Percentiles rank a stretch among this genome's conserved stretches.
These are phyloP conservation scores for Hydrocynus forskahlii DNA, from an alignment of 2,797 vertebrate species.

Conservation along the genomic window DNA sequence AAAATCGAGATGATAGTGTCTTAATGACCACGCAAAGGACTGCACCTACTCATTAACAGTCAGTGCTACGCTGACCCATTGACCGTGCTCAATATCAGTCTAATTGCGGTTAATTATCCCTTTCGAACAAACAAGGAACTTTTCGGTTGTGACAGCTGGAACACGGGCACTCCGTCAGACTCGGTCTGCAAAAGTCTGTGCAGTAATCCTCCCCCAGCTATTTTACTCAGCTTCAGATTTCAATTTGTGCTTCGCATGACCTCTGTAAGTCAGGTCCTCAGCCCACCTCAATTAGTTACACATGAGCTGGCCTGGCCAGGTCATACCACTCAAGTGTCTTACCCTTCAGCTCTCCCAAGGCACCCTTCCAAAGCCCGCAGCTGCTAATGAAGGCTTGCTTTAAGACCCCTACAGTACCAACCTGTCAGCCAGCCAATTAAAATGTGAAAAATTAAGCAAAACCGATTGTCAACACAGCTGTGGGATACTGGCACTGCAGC, in stretches of 20 bases:
- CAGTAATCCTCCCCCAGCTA: slow-evolving; percentile 34
- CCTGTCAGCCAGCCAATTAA: slow-evolving; percentile 75
- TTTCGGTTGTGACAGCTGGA: not conserved
- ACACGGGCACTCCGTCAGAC: not conserved
- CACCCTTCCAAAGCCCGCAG: slow-evolving; percentile 60
- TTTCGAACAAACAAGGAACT: slow-evolving; percentile 33
- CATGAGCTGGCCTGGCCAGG: slow-evolving; percentile 68
- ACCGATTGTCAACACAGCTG: slow-evolving; percentile 65
- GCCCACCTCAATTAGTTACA: slow-evolving; percentile 76
- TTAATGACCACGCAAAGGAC: slow-evolving; percentile 39
- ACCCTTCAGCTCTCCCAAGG: slow-evolving; percentile 62
- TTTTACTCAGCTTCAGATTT: slow-evolving; percentile 59
- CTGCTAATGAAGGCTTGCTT: slow-evolving; percentile 75
- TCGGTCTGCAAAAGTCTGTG: not conserved
- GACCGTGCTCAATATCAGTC: slow-evolving; percentile 35
- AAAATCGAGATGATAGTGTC: slow-evolving; percentile 16
- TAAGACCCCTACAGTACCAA: slow-evolving; percentile 61
- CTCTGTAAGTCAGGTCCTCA: slow-evolving; percentile 60
- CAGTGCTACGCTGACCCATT: slow-evolving; percentile 4
- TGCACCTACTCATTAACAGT: slow-evolving; percentile 35
- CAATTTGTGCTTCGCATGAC: slow-evolving; percentile 65
- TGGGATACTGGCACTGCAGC: slow-evolving; percentile 48
- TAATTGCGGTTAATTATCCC: slow-evolving; percentile 49
- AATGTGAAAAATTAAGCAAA: slow-evolving; percentile 77
- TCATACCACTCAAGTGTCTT: slow-evolving; percentile 63